Percentiles rank a stretch among this genome's conserved stretches.
phyloP scores from a whole-genome alignment of 2,888 invertebrate genomes.

The Habroteleia sp. region DNA sequence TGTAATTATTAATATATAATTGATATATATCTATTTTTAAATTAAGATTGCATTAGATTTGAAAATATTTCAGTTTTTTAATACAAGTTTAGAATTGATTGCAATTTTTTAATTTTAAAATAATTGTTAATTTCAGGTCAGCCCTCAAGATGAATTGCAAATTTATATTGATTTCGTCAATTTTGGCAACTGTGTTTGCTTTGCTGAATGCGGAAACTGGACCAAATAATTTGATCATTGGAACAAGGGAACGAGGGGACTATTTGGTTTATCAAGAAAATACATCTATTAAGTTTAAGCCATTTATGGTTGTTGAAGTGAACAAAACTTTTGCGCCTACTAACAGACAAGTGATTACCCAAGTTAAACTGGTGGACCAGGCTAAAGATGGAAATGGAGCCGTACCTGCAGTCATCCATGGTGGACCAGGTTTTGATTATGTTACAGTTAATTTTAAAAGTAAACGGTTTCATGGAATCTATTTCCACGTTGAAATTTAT shows the following conservation, averaged over 20 bases:
- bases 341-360: conserved; percentile 73
- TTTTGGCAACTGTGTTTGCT: no score
- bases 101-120: no score
- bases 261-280: conserved; percentile 47
- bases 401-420: conserved; percentile 74
- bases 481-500: no score
- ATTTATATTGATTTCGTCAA: no score
- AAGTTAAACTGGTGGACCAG: conserved; percentile 79
- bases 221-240: conserved; percentile 70
- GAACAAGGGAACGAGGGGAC: conserved; percentile 68
- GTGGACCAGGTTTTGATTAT: conserved; percentile 78
- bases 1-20: no score
- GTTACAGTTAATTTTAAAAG: conserved; percentile 81
- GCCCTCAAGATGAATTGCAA: no score
- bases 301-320: conserved; percentile 62
- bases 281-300: conserved; percentile 70
- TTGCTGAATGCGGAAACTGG: neutral
- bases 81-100: no score
- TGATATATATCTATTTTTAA: no score
- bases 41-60: no score
- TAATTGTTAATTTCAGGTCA: no score
- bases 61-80: no score
- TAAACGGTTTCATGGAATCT: conserved; percentile 77
- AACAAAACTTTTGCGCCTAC: conserved; percentile 67
- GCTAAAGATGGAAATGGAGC: conserved; percentile 81